These are phyloP conservation scores for Ctena decussata DNA, from an alignment of 2,888 invertebrate species.

Conservation along the genomic window DNA sequence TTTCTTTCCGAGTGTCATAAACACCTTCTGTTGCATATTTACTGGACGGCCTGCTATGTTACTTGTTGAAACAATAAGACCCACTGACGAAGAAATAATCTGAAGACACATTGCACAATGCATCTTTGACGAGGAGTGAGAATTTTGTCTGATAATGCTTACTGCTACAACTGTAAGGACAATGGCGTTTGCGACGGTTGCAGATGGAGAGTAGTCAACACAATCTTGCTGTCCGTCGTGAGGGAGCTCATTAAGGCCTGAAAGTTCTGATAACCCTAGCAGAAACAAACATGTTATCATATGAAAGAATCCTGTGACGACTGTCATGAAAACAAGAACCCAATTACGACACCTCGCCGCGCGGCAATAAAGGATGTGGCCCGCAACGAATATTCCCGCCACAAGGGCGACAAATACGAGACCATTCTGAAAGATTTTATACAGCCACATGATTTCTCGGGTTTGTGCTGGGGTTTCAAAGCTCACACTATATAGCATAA, in stretches of 20 bases:
- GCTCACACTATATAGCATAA: too few species aligned
- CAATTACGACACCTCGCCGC: constrained; percentile 41
- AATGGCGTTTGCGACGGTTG: constrained; percentile 34
- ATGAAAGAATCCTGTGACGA: constrained; percentile 48
- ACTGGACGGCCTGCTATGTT: background rate
- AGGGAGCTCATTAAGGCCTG: constrained; percentile 20
- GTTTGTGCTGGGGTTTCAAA: too few species aligned
- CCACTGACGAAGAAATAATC: background rate
- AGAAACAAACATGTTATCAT: constrained; percentile 40
- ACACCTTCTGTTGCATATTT: constrained; percentile 29
- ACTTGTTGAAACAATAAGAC: constrained; percentile 1
- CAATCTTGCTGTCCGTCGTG: constrained; percentile 39
- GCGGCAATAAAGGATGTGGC: constrained; percentile 36
- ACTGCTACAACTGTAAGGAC: constrained; percentile 21
- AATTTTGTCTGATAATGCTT: constrained; percentile 32
- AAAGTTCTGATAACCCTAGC: constrained; percentile 38
- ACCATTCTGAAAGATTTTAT: constrained; percentile 42
- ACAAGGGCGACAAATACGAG: constrained; percentile 42
- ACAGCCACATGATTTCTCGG: constrained; percentile 45
- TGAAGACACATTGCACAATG: background rate
- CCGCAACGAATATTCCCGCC: constrained; percentile 35
- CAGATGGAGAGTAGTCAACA: constrained; percentile 42
- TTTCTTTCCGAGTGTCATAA: constrained; percentile 26
- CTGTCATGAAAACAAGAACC: constrained; percentile 16
- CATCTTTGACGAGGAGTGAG: background rate